Evolutionary conservation across 2,888 invertebrate genomes (phyloP).

Genomic region (Incurvaria masculella): DNA sequence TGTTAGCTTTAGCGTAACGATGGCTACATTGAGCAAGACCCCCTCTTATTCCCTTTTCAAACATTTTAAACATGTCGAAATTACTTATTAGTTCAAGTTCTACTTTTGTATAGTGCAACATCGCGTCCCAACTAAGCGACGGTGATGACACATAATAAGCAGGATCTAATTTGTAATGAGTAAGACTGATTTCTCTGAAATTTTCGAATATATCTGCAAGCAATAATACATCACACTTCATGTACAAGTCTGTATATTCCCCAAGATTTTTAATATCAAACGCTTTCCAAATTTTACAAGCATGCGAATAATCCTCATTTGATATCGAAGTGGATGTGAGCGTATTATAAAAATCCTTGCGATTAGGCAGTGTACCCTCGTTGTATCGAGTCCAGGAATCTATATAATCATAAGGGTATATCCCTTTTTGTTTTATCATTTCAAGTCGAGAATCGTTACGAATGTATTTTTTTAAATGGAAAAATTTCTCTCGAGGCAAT

Average conservation of each 20-base stretch:
- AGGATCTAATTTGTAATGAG: slow-evolving; percentile 8
- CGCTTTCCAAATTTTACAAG: slow-evolving; percentile 5
- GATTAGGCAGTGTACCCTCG: slow-evolving; percentile 5
- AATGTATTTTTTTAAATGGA: slow-evolving; percentile 5
- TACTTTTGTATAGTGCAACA: too few species aligned
- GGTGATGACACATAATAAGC: slow-evolving; percentile 7
- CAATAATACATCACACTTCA: slow-evolving; percentile 10
- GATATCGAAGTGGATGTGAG: slow-evolving; percentile 1
- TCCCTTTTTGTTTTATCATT: slow-evolving; percentile 6
- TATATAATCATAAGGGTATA: slow-evolving; percentile 11
- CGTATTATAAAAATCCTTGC: slow-evolving; percentile 3
- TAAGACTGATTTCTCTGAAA: slow-evolving; percentile 7
- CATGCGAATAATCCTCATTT: neutral
- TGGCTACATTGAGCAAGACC: too few species aligned
- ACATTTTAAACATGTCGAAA: too few species aligned
- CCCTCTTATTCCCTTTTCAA: too few species aligned
- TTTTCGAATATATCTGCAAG: slow-evolving; percentile 10
- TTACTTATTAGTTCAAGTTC: too few species aligned
- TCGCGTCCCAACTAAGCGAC: slow-evolving; percentile 10
- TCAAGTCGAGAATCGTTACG: slow-evolving; percentile 4
- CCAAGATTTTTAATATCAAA: slow-evolving; percentile 8
- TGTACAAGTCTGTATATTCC: slow-evolving; percentile 11
- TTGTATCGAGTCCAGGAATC: slow-evolving; percentile 7
- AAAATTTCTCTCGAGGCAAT: slow-evolving; percentile 3
- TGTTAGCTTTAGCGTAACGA: too few species aligned